These are phyloP conservation scores for Onychorhynchus coronatus DNA, from an alignment of 2,113 vertebrate genomes.

Conservation along the genomic window DNA sequence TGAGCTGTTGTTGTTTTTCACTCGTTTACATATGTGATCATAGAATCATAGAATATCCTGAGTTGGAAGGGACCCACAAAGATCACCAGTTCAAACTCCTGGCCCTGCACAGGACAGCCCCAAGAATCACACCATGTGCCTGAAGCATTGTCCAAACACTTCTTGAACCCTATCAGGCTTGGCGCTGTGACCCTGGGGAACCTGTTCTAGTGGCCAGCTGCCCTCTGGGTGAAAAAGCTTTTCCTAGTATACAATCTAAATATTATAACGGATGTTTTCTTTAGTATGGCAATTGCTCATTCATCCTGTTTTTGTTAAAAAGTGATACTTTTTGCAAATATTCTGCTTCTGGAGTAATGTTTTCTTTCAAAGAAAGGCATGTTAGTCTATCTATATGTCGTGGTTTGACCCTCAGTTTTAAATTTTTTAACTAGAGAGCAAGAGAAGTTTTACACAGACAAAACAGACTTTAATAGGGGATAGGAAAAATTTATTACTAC, in stretches of 20 bases:
- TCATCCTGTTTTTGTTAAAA: neutral
- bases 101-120: neutral
- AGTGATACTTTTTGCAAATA: neutral
- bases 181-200: neutral
- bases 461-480: too few species aligned
- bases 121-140: neutral
- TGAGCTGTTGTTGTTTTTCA: neutral
- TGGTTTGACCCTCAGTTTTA: too few species aligned
- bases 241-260: neutral
- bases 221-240: neutral
- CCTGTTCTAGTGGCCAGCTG: neutral
- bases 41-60: neutral
- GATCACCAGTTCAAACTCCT: neutral
- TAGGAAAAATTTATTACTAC: too few species aligned
- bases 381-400: neutral
- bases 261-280: neutral
- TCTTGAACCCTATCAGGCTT: neutral
- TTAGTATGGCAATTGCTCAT: neutral
- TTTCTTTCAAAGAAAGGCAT: neutral
- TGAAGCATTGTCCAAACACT: neutral
- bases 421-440: too few species aligned
- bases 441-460: too few species aligned
- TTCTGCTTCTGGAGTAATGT: neutral
- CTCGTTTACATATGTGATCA: neutral
- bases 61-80: neutral